Conservation (phyloP, 2,888 invertebrate genomes). For the Aspidiotus destructor region DNA sequence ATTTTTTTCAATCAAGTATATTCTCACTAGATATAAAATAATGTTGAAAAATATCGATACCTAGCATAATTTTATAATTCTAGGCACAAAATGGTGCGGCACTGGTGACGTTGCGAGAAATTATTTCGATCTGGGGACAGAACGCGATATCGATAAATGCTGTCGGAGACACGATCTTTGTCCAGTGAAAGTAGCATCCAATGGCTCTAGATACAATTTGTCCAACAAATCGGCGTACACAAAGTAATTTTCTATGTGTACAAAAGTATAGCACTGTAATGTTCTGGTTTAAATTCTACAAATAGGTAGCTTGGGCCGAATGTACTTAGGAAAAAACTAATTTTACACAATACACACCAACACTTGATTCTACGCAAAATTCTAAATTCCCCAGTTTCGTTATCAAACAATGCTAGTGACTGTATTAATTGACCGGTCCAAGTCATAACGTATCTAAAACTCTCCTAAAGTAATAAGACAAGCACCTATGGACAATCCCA, state of each 20-base stretch:
- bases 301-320: too few relatives aligned
- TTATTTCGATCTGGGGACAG: constrained; percentile 74
- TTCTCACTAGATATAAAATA: constrained; percentile 2
- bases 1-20: too few relatives aligned
- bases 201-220: constrained; percentile 64
- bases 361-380: too few relatives aligned
- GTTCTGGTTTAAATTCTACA: not conserved
- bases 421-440: too few relatives aligned
- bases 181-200: constrained; percentile 65
- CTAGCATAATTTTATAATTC: constrained; percentile 36
- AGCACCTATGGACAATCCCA: too few relatives aligned
- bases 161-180: constrained; percentile 86
- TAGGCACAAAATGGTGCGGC: constrained; percentile 89
- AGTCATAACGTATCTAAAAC: too few relatives aligned
- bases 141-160: constrained; percentile 62
- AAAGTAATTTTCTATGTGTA: constrained; percentile 48
- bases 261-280: not conserved
- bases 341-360: too few relatives aligned
- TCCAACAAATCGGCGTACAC: constrained; percentile 76
- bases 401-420: too few relatives aligned
- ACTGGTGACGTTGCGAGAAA: constrained; percentile 75
- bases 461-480: too few relatives aligned
- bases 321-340: too few relatives aligned
- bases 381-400: too few relatives aligned
- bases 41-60: constrained; percentile 21